Evolutionary conservation across 2,888 invertebrate genomes (phyloP).

Genomic region (Eumerus sabulonum): DNA sequence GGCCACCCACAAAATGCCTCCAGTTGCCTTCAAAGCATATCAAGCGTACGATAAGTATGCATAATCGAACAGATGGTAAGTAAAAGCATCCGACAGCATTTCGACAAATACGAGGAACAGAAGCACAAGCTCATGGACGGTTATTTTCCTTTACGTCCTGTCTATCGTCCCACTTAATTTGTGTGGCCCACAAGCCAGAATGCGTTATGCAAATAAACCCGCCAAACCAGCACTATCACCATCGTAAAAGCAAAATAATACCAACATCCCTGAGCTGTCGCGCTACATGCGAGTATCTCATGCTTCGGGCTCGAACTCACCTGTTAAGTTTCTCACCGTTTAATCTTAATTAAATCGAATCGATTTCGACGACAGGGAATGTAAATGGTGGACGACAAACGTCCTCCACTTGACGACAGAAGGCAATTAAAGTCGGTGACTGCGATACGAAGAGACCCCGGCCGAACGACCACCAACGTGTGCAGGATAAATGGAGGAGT

Average conservation of each 20-base stretch:
- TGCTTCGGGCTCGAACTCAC: conserved; percentile 45
- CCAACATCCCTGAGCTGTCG: conserved; percentile 2
- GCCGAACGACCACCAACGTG: not conserved
- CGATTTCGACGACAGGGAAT: conserved; percentile 61
- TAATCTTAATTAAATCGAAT: conserved; percentile 73
- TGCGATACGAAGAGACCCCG: conserved; percentile 9
- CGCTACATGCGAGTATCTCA: conserved; percentile 10
- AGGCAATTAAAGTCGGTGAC: conserved; percentile 60
- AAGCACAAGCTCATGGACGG: too few relatives aligned
- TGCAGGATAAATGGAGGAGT: conserved; percentile 9
- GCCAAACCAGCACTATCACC: conserved; percentile 2
- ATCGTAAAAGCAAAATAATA: too few relatives aligned
- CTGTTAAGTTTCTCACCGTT: conserved; percentile 71
- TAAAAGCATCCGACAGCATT: too few relatives aligned
- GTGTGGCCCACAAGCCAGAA: conserved; percentile 3
- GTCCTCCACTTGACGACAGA: conserved; percentile 58
- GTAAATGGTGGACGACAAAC: conserved; percentile 56
- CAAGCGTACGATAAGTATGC: too few relatives aligned
- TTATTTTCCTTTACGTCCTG: too few relatives aligned
- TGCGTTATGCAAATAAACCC: conserved; percentile 9
- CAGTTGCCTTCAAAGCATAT: too few relatives aligned
- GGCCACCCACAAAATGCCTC: too few relatives aligned
- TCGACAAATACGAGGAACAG: too few relatives aligned
- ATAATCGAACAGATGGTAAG: too few relatives aligned
- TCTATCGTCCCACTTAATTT: too few relatives aligned